These are phyloP conservation scores for Pelobates fuscus DNA, from an alignment of 2,113 vertebrate species.

Conservation along the genomic window DNA sequence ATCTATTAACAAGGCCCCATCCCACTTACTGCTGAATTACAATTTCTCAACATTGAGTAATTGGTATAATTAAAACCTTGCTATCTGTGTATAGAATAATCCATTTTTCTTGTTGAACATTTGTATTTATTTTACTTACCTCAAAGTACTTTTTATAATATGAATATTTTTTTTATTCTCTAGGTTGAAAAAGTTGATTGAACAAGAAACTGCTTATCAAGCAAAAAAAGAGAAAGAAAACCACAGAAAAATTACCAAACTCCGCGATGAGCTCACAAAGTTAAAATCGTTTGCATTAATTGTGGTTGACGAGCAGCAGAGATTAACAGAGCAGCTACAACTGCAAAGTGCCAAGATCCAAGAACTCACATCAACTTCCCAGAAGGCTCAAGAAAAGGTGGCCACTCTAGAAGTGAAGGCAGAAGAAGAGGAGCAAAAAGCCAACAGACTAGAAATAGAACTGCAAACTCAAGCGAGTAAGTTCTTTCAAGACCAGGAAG, in stretches of 20 bases:
- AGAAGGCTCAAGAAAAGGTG: constrained; percentile 80
- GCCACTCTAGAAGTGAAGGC: constrained; percentile 73
- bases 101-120: no score
- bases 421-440: constrained; percentile 83
- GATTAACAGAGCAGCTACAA: constrained; percentile 79
- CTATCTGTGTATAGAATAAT: no score
- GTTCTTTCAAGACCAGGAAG: constrained; percentile 81
- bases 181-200: constrained; percentile 90
- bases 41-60: no score
- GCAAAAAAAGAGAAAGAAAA: constrained; percentile 84
- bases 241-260: constrained; percentile 72
- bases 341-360: constrained; percentile 83
- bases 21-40: no score
- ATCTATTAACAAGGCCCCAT: no score
- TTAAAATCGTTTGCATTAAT: constrained; percentile 94
- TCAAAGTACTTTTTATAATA: not conserved
- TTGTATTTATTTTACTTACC: no score
- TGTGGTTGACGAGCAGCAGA: constrained; percentile 95
- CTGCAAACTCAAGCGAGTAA: constrained; percentile 72
- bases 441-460: constrained; percentile 79
- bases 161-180: constrained; percentile 56
- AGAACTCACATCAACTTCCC: constrained; percentile 74
- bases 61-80: no score
- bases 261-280: constrained; percentile 91
- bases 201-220: constrained; percentile 84